These are phyloP conservation scores for Bombus impatiens DNA, from an alignment of 1,140 invertebrate genomes.

Conservation along the genomic window DNA sequence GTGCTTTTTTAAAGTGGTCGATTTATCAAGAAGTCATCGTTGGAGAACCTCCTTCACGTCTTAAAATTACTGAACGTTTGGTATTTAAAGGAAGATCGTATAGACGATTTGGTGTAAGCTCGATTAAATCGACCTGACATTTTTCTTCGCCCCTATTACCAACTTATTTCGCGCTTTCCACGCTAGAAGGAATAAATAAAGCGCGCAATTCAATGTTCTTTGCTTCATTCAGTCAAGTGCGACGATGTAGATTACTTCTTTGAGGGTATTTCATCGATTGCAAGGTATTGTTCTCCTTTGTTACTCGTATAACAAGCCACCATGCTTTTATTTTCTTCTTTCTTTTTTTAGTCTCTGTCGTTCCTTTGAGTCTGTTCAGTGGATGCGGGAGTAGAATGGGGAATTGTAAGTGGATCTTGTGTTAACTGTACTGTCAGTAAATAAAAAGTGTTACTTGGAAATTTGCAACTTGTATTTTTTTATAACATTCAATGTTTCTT, in stretches of 20 bases:
- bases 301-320: not conserved
- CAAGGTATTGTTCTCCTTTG: not conserved
- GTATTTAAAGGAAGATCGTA: constrained; percentile 15
- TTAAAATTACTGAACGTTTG: not conserved
- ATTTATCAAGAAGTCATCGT: not conserved
- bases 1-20: not conserved
- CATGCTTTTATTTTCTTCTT: not conserved
- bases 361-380: no score
- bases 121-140: not conserved
- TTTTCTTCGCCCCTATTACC: not conserved
- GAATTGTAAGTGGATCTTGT: not conserved
- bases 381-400: no score
- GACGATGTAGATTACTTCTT: constrained; percentile 10
- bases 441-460: not conserved
- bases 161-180: constrained; percentile 16
- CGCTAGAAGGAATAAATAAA: constrained; percentile 30
- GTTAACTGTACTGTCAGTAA: not conserved
- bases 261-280: constrained; percentile 16
- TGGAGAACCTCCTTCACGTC: no score
- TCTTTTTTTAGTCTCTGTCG: no score
- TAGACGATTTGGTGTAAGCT: not conserved
- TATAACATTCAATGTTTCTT: no score
- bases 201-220: not conserved
- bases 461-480: no score
- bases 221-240: not conserved